A percentile compares a stretch with the other conserved stretches of the same genome.
phyloP scores from a whole-genome alignment of 2,888 invertebrate genomes.

The Diloba caeruleocephala region DNA sequence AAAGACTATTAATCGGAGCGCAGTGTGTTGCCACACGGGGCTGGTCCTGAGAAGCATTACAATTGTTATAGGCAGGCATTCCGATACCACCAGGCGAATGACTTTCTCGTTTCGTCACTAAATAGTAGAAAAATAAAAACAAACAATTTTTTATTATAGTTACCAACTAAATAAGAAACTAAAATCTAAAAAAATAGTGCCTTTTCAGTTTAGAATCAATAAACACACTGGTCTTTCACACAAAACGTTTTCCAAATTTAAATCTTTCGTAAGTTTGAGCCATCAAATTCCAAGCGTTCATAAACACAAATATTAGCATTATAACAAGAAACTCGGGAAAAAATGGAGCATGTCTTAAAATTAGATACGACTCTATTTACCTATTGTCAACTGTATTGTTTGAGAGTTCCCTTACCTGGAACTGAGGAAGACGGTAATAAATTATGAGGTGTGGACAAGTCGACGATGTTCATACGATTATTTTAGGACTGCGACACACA shows the following conservation, averaged over 20 bases:
- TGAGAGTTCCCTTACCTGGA: conserved; percentile 77
- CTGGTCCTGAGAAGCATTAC: too few relatives aligned
- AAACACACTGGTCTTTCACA: too few relatives aligned
- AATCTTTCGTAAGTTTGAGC: conserved; percentile 47
- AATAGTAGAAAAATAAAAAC: too few relatives aligned
- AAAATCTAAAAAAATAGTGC: too few relatives aligned
- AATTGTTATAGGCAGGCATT: too few relatives aligned
- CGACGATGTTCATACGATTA: conserved; percentile 60
- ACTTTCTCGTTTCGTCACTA: too few relatives aligned
- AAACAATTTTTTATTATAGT: too few relatives aligned
- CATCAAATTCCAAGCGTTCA: conserved; percentile 66
- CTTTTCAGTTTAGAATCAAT: too few relatives aligned
- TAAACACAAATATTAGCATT: conserved; percentile 81
- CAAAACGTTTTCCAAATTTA: conserved; percentile 16
- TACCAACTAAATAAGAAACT: too few relatives aligned
- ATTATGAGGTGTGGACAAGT: conserved; percentile 75
- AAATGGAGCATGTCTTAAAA: conserved; percentile 78
- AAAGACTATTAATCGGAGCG: too few relatives aligned
- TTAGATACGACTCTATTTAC: conserved; percentile 78
- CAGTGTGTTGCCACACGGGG: too few relatives aligned
- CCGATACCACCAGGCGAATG: too few relatives aligned
- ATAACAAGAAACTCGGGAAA: conserved; percentile 74
- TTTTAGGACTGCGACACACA: conserved; percentile 45
- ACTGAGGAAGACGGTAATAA: conserved; percentile 72
- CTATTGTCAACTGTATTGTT: conserved; percentile 69